Evolutionary conservation across 2,113 vertebrate species (phyloP).

Genomic region (Collichthys lucidus): DNA sequence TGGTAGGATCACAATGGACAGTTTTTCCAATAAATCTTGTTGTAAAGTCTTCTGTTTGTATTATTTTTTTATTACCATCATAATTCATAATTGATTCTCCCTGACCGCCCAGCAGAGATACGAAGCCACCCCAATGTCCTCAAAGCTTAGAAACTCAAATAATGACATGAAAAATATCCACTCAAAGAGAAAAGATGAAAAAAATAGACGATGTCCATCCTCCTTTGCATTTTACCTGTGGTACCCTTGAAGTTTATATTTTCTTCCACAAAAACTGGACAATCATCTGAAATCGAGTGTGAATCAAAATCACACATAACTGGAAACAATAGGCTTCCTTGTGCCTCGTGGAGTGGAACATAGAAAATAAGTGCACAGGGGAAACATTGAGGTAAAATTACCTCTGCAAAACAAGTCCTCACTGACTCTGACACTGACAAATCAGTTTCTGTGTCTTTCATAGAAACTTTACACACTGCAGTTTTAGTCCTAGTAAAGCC

Average conservation of each 20-base stretch:
- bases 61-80: too few relatives aligned
- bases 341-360: constrained; percentile 6
- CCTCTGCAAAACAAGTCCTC: constrained; percentile 37
- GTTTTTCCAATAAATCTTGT: too few relatives aligned
- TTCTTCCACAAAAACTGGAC: not conserved
- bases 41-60: too few relatives aligned
- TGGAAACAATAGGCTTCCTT: not conserved
- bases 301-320: not conserved
- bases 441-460: constrained; percentile 2
- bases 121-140: too few relatives aligned
- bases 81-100: too few relatives aligned
- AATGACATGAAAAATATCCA: not conserved
- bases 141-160: too few relatives aligned
- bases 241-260: not conserved
- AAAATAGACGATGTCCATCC: not conserved
- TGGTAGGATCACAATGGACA: too few relatives aligned
- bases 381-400: constrained; percentile 40
- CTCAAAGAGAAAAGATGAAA: not conserved
- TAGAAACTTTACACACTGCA: not conserved
- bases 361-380: constrained; percentile 9
- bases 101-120: too few relatives aligned
- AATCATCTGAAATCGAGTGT: not conserved
- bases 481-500: not conserved
- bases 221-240: not conserved
- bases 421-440: not conserved